A percentile compares a stretch with the other conserved stretches of the same genome.
Evolutionary conservation across 2,113 vertebrate species (phyloP).

Genomic region (Turdus rufiventris): DNA sequence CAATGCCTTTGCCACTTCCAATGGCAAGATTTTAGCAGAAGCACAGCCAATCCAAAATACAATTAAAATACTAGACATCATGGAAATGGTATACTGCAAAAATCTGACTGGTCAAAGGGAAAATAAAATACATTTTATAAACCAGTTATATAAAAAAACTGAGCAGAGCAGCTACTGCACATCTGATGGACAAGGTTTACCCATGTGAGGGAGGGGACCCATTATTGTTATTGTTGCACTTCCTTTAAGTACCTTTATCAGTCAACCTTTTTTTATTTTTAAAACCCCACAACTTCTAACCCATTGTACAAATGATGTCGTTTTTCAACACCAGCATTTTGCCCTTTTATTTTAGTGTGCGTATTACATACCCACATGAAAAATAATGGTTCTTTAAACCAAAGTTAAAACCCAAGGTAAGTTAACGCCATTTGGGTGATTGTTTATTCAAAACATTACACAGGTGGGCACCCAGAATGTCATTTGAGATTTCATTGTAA

Average conservation of each 20-base stretch:
- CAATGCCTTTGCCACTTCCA: not conserved
- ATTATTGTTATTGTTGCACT: not conserved
- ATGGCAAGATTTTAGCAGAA: not conserved
- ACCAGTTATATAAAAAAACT: not conserved
- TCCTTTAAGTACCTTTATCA: not conserved
- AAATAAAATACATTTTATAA: not conserved
- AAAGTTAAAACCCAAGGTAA: not conserved
- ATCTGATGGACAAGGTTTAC: not conserved
- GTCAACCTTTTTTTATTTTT: not conserved
- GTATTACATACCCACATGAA: not conserved
- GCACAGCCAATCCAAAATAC: not conserved
- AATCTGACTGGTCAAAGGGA: not conserved
- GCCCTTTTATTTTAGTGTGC: not conserved
- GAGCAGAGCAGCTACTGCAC: not conserved
- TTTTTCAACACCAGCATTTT: not conserved
- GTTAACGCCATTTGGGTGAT: not conserved
- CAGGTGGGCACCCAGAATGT: not conserved
- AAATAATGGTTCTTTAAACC: not conserved
- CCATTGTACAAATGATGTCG: not conserved
- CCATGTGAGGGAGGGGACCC: not conserved
- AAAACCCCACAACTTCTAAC: not conserved
- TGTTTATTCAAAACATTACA: not conserved
- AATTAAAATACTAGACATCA: not conserved
- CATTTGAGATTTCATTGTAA: slow-evolving; percentile 17
- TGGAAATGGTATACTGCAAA: not conserved